phyloP scores from a whole-genome alignment of 2,113 vertebrate genomes.

The Myotis yumanensis region DNA sequence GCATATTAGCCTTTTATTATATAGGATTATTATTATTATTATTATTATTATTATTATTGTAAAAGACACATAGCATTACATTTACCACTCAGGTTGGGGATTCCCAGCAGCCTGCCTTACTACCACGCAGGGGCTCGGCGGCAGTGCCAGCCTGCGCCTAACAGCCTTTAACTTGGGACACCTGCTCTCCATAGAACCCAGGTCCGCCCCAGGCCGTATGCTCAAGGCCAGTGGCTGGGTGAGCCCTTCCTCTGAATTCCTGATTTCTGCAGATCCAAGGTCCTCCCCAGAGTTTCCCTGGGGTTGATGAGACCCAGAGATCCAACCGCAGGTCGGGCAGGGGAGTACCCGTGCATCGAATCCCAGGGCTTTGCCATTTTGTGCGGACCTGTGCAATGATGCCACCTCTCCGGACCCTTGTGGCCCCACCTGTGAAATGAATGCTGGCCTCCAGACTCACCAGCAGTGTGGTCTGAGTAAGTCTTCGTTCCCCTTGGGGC shows the following conservation, averaged over 20 bases:
- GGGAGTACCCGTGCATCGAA: background rate
- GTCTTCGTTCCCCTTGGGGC: background rate
- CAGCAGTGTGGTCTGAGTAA: background rate
- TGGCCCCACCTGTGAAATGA: background rate
- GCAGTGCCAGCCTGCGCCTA: background rate
- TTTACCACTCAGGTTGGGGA: background rate
- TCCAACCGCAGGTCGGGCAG: background rate
- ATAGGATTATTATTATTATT: background rate
- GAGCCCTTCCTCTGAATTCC: background rate
- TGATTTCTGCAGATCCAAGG: background rate
- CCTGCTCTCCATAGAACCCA: background rate
- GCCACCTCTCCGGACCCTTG: background rate
- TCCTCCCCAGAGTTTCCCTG: background rate
- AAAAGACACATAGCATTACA: background rate
- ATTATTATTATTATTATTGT: background rate
- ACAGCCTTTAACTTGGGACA: background rate
- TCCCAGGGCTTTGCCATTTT: background rate
- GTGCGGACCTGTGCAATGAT: background rate
- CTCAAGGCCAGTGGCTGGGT: background rate
- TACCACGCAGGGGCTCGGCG: background rate
- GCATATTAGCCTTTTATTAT: too few relatives aligned
- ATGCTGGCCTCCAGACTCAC: background rate
- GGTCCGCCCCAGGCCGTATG: background rate
- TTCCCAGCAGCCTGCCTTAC: background rate
- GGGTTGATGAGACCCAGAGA: background rate